Conservation (phyloP, 2,888 invertebrate genomes). For the Phymatocera aterrima region DNA sequence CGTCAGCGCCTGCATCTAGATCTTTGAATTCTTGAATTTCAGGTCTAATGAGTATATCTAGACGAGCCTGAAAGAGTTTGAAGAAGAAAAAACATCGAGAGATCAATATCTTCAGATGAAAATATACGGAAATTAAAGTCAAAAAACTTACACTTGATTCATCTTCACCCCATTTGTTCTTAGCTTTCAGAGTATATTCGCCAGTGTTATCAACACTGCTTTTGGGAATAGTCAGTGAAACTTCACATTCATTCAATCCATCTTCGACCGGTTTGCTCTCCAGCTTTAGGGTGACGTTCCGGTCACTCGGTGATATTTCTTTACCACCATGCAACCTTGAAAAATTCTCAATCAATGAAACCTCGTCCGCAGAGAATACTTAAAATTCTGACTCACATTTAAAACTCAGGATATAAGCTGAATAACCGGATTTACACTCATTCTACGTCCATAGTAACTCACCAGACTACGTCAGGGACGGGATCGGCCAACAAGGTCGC, state of each 20-base stretch:
- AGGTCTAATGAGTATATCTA: conserved; percentile 88
- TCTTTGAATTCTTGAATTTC: conserved; percentile 87
- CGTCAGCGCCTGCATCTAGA: conserved; percentile 84
- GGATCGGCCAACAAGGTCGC: conserved; percentile 93
- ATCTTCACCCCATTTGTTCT: conserved; percentile 88
- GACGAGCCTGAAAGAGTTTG: conserved; percentile 76
- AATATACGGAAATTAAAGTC: not conserved
- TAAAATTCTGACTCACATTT: conserved; percentile 17
- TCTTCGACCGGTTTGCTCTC: conserved; percentile 84
- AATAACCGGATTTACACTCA: not conserved
- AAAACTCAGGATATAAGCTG: conserved; percentile 14
- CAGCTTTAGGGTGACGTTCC: conserved; percentile 80
- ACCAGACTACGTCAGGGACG: conserved; percentile 91
- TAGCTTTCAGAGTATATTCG: conserved; percentile 86
- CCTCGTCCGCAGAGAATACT: not conserved
- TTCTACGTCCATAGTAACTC: too few relatives aligned
- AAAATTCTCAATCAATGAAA: conserved; percentile 42
- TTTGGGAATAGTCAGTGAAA: conserved; percentile 86
- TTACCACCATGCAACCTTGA: conserved; percentile 83
- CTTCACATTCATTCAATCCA: conserved; percentile 88
- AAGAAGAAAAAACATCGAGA: too few relatives aligned
- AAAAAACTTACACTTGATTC: conserved; percentile 79
- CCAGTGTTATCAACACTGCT: conserved; percentile 85
- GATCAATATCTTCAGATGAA: not conserved
- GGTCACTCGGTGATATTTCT: conserved; percentile 80